Base-by-base conservation (phyloP, 2,113 vertebrate genomes). In the Thamnaconus septentrionalis region DNA sequence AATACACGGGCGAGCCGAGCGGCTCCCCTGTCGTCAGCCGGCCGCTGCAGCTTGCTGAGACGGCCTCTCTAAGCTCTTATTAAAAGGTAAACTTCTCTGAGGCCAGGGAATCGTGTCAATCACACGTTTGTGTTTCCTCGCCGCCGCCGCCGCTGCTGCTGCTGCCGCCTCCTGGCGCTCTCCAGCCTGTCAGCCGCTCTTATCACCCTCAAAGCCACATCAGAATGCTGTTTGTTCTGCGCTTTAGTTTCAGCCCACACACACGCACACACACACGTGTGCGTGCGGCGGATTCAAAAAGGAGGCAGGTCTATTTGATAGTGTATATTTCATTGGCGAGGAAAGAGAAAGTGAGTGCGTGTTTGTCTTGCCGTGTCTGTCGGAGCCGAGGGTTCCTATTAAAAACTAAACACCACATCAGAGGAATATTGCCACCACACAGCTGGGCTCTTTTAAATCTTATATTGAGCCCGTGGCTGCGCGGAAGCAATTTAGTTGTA, bases 171-270 rank as follows among this genome's bases (percentile, higher is more conserved):
- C 76, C 83, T 87, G 89, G 90, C 89, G 83, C 74, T 84, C 90
- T 89, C 84, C 89, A 88, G 77, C 80, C 91, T 89, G 88, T 91
- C 90, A 94, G 90, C 84, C 82, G 92, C 91, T 87, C 91, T 94
- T 95, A 94, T 91, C 93, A 88, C 91, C 93, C 94, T 95, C 94
- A 95, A 94, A 94, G 93, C 85, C 89, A 76, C 92, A 94, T 94
- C 94, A 93, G 92, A 93, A 91, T 91, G 85, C 83, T 88, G 93
- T 96, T 96, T 96, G 94, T 96, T 96, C 94, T 96, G 89, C 66
- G 64, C 93, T 96, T 95, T 95, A 93, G 93, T 94, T 94, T 92
- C 87, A 86, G 88, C 77, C 92, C 18, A 31, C 18, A 31, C 18
- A 31, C 18, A 31, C 18, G 2, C 18, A 31, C 18, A 31, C 18